Conservation (phyloP, 1,140 invertebrate genomes). For the Drosophila bocqueti region DNA sequence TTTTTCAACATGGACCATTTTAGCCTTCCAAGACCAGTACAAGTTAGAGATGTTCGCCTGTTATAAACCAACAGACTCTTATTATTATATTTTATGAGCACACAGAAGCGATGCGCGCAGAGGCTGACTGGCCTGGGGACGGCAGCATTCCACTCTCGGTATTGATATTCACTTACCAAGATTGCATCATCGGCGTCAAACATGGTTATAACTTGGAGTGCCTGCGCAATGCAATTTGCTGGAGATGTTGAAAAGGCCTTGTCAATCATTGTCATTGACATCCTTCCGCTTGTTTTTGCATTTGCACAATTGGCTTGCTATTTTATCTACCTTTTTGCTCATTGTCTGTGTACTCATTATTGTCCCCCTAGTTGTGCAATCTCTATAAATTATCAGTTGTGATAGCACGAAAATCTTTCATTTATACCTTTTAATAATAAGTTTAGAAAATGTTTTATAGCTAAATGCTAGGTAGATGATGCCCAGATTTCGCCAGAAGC, state of each 20-base stretch:
- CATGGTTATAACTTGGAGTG: constrained; percentile 10
- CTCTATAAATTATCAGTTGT: constrained; percentile 11
- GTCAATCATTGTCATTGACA: constrained; percentile 30
- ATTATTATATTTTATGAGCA: constrained; percentile 5
- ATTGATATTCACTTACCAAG: constrained; percentile 33
- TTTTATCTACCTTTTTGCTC: background rate
- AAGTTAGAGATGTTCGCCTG: constrained; percentile 4
- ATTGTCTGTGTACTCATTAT: constrained; percentile 7
- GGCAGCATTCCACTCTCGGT: constrained; percentile 12
- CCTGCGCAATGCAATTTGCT: constrained; percentile 32
- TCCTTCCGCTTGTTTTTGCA: constrained; percentile 27
- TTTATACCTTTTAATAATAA: background rate
- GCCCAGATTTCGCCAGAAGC: background rate
- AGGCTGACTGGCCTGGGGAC: background rate
- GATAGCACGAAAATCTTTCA: background rate
- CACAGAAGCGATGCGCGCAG: background rate
- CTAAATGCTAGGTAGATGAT: background rate
- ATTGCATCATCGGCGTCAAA: constrained; percentile 40
- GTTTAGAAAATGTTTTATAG: background rate
- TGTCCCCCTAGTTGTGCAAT: constrained; percentile 1
- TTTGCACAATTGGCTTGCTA: constrained; percentile 35
- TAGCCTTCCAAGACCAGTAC: background rate
- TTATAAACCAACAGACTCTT: constrained; percentile 5
- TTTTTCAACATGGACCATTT: background rate
- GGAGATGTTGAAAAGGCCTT: constrained; percentile 17